These are phyloP conservation scores for Protaetia brevitarsis DNA, from an alignment of 1,140 invertebrate genomes.

Conservation along the genomic window DNA sequence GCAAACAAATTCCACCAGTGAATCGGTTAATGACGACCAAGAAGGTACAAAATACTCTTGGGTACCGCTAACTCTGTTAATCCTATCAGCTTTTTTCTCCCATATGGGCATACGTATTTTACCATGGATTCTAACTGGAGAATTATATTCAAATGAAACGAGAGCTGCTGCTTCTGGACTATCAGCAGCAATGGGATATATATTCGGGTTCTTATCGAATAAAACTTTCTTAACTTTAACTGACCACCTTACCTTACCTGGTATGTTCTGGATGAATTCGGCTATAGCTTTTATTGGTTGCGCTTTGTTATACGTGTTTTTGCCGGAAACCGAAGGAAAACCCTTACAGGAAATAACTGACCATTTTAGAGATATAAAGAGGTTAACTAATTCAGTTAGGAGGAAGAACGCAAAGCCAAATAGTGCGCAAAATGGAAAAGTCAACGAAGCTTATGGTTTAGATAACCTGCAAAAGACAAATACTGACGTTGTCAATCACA, in stretches of 20 bases:
- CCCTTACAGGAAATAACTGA: conserved; percentile 70
- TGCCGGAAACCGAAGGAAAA: conserved; percentile 83
- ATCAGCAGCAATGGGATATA: conserved; percentile 66
- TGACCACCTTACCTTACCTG: conserved; percentile 58
- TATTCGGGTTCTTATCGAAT: conserved; percentile 69
- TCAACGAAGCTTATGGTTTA: not conserved
- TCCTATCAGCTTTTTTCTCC: conserved; percentile 64
- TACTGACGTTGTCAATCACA: not conserved
- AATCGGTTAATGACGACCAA: conserved; percentile 25
- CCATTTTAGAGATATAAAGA: conserved; percentile 62
- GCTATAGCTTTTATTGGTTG: conserved; percentile 62
- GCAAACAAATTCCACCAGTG: not conserved
- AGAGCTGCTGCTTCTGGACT: conserved; percentile 65
- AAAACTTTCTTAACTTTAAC: conserved; percentile 68
- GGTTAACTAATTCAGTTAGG: conserved; percentile 44
- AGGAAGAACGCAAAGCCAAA: conserved; percentile 21
- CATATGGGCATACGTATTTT: conserved; percentile 67
- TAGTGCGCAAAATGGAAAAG: not conserved
- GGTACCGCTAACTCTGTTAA: conserved; percentile 65
- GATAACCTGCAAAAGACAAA: not conserved
- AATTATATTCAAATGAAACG: conserved; percentile 64
- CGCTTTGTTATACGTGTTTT: conserved; percentile 53
- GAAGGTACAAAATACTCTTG: conserved; percentile 52
- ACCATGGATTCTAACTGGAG: conserved; percentile 75
- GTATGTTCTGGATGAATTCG: conserved; percentile 66